Base-by-base conservation (phyloP, 2,888 invertebrate species). In the Aphrophora alni region DNA sequence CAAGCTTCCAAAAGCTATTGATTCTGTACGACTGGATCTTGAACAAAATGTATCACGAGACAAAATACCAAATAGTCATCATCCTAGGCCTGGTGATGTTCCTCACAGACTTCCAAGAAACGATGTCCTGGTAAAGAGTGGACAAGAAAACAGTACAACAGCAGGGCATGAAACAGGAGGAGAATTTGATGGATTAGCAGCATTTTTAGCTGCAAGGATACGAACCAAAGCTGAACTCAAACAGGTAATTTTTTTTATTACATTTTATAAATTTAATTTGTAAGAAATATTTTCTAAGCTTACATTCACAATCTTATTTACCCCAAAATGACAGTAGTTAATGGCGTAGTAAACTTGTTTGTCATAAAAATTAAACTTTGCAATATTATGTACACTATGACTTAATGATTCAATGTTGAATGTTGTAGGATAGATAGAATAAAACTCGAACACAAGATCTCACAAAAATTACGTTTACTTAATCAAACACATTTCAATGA, bases 181-280 rank as follows among this genome's bases (percentile, higher is more conserved):
- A n/a, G 89, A 89, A 84, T 86, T 88, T 59, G 91, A 91, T 86
- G 91, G 91, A 27, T 86, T 93, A 72, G 93, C 93, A 59, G 91
- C 91, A n/a, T 84, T 91, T 80, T 87, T 92, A 78, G 91, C 92
- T 4, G 93, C 95, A 14, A 91, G 95, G 86, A 96, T 96, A 86
- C 90, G 96, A 84, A 97, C 96, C 3, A 96, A 96, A 89, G 96
- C 95, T 0, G 96, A 96, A 88, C 89, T 96, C 68, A 97, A 96
- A 88, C 85, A 87, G 86, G 85, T 84, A 77, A 82, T 81, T 74
- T n/a, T 21, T 25, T 8, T n/a, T n/a, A n/a, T n/a, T n/a, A n/a
- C n/a, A n/a, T n/a, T 68, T 68, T 68, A 21, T 68, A 68, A 7
- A 7, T 68, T 21, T 21, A 7, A 68, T 68, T 25, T 68, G 25